Base-by-base conservation (phyloP, 2,888 invertebrate genomes). In the Calameuta pallipes region DNA sequence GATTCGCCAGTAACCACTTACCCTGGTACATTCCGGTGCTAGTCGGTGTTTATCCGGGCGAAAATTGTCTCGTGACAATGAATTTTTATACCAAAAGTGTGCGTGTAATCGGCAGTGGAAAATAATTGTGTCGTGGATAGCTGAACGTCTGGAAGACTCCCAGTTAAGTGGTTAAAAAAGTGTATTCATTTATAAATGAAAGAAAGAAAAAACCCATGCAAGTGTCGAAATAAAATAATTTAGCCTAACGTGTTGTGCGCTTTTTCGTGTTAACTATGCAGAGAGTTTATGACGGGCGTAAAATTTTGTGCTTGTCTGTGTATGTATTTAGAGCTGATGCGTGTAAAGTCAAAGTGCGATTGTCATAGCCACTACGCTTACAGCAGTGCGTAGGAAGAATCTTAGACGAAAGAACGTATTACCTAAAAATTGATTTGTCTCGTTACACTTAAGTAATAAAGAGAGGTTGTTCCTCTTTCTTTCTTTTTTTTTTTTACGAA, bases 281-380 rank as follows among this genome's bases (percentile, higher is more conserved):
- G 23, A 56, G 2, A 56, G 9, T 41, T 15, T 23, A 41, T 9
- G 23, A 23, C 9, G 9, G 9, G 41, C 15, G 41, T 23, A 2
- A 41, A 56, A 56, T 56, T 56, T 56, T 56, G 56, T 56, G 56
- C 56, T 6, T 56, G 41, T 37, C 12, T 4, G 37, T 37, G 37
- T 37, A 4, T 41, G 56, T 56, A 23, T 23, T 37, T 56, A 56
- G 9, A 56, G 56, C 56, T 56, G 23, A 56, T 9, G 56, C 23
- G 56, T 56, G 23, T 56, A 56, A 56, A 56, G 56, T 56, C 23
- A 56, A 56, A 77, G 81, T 81, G 82, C 84, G 85, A 85, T 85
- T 85, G 85, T 85, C 85, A 84, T 79, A 83, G 78, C 78, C 71
- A 69, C 70, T 41, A 78, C 77, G 74, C 77, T 75, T 78, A 56